phyloP scores from a whole-genome alignment of 2,888 invertebrate species.

The Tinea semifulvella region DNA sequence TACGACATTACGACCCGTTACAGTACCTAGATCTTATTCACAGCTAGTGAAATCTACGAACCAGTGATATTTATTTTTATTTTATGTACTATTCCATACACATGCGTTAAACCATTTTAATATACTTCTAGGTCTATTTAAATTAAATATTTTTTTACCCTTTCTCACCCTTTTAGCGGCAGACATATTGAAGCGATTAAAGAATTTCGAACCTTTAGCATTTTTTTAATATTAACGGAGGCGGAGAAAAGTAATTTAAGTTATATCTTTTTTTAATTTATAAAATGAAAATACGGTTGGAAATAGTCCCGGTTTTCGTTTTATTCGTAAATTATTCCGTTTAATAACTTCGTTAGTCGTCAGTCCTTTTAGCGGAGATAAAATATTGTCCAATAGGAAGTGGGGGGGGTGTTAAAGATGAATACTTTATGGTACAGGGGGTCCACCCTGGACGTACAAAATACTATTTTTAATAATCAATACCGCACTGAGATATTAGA shows the following conservation, averaged over 20 bases:
- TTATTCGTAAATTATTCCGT: conserved; percentile 3
- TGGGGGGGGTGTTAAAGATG: conserved; percentile 17
- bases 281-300: conserved; percentile 3
- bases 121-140: too few species aligned
- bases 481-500: too few species aligned
- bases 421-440: conserved; percentile 12
- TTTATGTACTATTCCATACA: too few species aligned
- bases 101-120: too few species aligned
- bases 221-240: not conserved
- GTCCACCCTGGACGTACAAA: too few species aligned
- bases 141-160: too few species aligned
- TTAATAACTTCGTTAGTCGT: conserved; percentile 3
- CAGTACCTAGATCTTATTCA: too few species aligned
- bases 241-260: not conserved
- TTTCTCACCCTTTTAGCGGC: too few species aligned
- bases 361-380: not conserved
- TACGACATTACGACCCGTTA: too few species aligned
- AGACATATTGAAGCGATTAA: not conserved
- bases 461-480: too few species aligned
- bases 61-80: too few species aligned
- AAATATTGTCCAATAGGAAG: conserved; percentile 12
- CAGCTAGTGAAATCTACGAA: too few species aligned
- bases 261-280: conserved; percentile 7
- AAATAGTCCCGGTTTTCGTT: not conserved
- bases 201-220: not conserved